Conservation (phyloP, 2,113 vertebrate genomes). For the Sminthopsis crassicaudata region DNA sequence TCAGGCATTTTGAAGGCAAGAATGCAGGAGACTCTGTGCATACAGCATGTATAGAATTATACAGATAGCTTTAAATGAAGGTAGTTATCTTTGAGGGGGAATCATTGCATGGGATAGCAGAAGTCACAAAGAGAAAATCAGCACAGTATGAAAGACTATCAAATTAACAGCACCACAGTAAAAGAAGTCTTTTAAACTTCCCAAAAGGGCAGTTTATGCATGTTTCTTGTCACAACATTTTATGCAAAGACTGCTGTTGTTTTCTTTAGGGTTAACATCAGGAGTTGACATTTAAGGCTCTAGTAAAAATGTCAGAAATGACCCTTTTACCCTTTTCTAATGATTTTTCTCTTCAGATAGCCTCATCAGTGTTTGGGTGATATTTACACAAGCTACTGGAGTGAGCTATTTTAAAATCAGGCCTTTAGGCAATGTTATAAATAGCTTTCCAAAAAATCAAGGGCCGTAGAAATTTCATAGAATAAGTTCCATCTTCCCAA, state of each 20-base stretch:
- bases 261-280: constrained; percentile 36
- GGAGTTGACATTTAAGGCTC: background rate
- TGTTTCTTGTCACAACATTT: background rate
- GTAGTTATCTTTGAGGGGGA: constrained; percentile 61
- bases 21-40: constrained; percentile 33
- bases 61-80: constrained; percentile 59
- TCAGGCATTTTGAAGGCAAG: constrained; percentile 74
- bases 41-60: constrained; percentile 51
- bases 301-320: constrained; percentile 23
- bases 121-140: constrained; percentile 49
- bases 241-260: background rate
- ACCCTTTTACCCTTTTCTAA: background rate
- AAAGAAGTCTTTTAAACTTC: background rate
- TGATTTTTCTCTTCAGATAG: background rate
- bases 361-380: background rate
- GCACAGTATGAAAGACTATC: background rate
- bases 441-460: background rate
- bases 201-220: background rate
- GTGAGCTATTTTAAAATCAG: background rate
- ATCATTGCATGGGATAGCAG: constrained; percentile 28
- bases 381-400: background rate
- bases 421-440: background rate
- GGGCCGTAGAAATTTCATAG: background rate
- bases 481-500: background rate
- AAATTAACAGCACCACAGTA: background rate